Conservation (phyloP, 1,140 invertebrate species). For the Ruditapes philippinarum region DNA sequence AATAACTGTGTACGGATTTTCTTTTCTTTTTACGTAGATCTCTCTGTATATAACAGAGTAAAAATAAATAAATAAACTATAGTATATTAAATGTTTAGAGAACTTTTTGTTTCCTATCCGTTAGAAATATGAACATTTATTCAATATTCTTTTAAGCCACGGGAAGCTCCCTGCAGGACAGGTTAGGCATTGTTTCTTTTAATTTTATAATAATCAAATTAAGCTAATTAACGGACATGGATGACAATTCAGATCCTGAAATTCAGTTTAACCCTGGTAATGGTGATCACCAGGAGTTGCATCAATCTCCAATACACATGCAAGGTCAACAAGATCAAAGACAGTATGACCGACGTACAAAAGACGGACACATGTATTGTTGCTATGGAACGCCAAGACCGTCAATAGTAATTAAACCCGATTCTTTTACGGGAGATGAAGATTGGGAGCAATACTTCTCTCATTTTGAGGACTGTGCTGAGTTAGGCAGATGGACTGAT, state of each 20-base stretch:
- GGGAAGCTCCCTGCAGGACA: too few relatives aligned
- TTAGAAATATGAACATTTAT: too few relatives aligned
- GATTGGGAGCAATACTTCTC: conserved; percentile 1
- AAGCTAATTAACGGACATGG: not conserved
- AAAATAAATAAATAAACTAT: too few relatives aligned
- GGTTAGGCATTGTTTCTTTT: not conserved
- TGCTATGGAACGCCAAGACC: not conserved
- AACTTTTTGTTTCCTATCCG: too few relatives aligned
- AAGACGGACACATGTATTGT: not conserved
- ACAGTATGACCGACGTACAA: not conserved
- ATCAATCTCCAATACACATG: not conserved
- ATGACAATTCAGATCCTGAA: not conserved
- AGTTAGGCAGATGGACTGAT: not conserved
- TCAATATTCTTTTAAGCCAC: not conserved
- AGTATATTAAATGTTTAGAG: too few relatives aligned
- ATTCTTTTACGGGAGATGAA: not conserved
- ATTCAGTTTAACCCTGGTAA: not conserved
- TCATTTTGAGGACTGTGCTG: not conserved
- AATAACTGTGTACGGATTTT: too few relatives aligned
- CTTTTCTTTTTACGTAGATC: too few relatives aligned
- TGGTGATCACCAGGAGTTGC: not conserved
- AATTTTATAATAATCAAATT: not conserved
- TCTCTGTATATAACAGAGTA: too few relatives aligned
- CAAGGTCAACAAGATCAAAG: not conserved
- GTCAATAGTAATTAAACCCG: not conserved